Conservation (phyloP, 1,140 invertebrate genomes). For the Platorchestia sp. region DNA sequence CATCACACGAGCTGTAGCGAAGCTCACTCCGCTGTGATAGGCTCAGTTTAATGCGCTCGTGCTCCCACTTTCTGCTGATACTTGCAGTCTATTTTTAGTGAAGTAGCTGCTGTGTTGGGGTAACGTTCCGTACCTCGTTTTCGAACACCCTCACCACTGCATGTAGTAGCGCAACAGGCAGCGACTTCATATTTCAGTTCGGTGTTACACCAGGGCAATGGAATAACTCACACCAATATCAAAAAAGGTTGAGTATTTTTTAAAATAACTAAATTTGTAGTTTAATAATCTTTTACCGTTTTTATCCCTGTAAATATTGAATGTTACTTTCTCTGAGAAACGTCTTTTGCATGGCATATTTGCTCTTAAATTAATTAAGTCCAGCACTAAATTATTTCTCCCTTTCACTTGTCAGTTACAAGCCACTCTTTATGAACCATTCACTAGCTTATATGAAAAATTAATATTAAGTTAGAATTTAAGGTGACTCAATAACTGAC, state of each 20-base stretch:
- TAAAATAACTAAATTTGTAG: neutral
- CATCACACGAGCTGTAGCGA: too few relatives aligned
- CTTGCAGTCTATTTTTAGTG: neutral
- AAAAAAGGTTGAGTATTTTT: neutral
- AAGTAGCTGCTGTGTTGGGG: neutral
- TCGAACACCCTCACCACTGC: neutral
- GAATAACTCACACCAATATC: neutral
- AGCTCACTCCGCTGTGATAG: neutral
- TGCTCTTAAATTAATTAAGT: neutral
- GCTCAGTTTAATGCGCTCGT: neutral
- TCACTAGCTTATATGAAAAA: constrained; percentile 2
- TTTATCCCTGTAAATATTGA: neutral
- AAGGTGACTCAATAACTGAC: constrained; percentile 42
- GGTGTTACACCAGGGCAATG: neutral
- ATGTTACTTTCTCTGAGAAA: neutral
- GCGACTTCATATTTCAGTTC: neutral
- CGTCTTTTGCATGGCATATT: neutral
- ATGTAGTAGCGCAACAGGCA: neutral
- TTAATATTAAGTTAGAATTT: constrained; percentile 30
- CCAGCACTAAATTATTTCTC: neutral
- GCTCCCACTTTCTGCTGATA: neutral
- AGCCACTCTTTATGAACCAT: neutral
- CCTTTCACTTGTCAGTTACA: neutral
- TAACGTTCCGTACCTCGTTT: neutral
- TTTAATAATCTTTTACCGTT: neutral